Conservation (phyloP, 2,888 invertebrate genomes). For the Leucophenga maculata region DNA sequence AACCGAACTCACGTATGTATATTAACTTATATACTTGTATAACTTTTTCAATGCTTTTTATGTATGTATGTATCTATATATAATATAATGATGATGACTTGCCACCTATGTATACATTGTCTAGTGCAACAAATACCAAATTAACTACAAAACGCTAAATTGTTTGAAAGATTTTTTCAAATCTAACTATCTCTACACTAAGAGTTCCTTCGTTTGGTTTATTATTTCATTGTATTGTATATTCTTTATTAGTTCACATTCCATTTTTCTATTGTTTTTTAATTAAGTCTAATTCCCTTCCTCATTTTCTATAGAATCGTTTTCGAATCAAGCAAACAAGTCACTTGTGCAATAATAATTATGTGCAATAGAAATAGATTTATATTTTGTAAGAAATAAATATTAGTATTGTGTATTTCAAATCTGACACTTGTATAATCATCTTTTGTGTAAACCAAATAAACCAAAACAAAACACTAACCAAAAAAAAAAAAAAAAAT, state of each 20-base stretch:
- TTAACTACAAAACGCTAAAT: background rate
- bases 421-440: slow-evolving; percentile 5
- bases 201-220: slow-evolving; percentile 7
- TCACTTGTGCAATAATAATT: background rate
- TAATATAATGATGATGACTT: background rate
- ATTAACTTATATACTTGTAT: background rate
- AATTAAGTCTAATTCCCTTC: background rate
- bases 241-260: no score
- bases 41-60: slow-evolving; percentile 25
- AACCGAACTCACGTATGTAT: slow-evolving; percentile 8
- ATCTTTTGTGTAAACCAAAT: slow-evolving; percentile 17
- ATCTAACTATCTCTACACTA: background rate
- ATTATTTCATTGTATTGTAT: background rate
- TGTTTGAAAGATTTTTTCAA: background rate
- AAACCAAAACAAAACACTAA: background rate
- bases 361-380: background rate
- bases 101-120: slow-evolving; percentile 13
- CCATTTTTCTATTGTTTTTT: no score
- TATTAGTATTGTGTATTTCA: background rate
- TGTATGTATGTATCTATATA: slow-evolving; percentile 12
- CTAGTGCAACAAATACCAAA: background rate
- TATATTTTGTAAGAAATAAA: background rate
- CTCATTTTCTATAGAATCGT: background rate
- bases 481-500: slow-evolving; percentile 6
- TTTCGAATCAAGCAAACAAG: background rate